A percentile compares a stretch with the other conserved stretches of the same genome.
Conservation (phyloP, 92 coral and sea anemone species). For the Epizoanthus illoricatus region DNA sequence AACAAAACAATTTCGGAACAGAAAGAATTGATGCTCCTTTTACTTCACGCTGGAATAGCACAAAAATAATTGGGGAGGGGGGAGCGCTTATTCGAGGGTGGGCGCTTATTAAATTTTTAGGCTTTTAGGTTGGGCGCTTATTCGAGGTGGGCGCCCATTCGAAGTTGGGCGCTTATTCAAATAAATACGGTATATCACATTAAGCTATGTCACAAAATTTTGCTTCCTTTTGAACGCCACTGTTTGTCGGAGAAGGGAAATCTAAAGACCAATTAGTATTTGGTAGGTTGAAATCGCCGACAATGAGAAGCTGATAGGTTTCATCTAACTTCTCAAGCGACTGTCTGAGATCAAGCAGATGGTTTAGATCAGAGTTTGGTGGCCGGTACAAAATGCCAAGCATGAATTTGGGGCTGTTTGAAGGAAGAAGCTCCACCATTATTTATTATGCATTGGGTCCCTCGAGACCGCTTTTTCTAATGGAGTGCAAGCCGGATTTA, state of each 20-base stretch:
- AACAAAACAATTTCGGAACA: too few species aligned
- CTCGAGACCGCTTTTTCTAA: conserved; percentile 10
- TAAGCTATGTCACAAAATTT: background rate
- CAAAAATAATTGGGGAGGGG: too few species aligned
- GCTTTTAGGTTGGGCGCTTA: too few species aligned
- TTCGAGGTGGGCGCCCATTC: too few species aligned
- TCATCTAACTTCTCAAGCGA: background rate
- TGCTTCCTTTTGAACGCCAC: background rate
- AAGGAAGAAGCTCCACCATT: background rate
- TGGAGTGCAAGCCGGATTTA: conserved; percentile 5
- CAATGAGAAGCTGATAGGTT: background rate
- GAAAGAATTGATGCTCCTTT: too few species aligned
- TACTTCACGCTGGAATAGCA: too few species aligned
- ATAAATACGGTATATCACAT: too few species aligned
- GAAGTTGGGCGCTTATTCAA: too few species aligned
- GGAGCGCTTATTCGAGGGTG: too few species aligned
- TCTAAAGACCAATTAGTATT: conserved; percentile 27
- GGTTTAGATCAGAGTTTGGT: background rate
- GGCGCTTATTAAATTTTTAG: too few species aligned
- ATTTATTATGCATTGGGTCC: background rate
- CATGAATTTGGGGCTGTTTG: background rate
- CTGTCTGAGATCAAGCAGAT: background rate
- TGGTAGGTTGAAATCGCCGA: conserved; percentile 33
- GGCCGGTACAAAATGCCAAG: background rate
- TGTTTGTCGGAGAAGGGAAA: conserved; percentile 2